phyloP scores from a whole-genome alignment of 2,888 invertebrate species.

The Diarsia mendica region DNA sequence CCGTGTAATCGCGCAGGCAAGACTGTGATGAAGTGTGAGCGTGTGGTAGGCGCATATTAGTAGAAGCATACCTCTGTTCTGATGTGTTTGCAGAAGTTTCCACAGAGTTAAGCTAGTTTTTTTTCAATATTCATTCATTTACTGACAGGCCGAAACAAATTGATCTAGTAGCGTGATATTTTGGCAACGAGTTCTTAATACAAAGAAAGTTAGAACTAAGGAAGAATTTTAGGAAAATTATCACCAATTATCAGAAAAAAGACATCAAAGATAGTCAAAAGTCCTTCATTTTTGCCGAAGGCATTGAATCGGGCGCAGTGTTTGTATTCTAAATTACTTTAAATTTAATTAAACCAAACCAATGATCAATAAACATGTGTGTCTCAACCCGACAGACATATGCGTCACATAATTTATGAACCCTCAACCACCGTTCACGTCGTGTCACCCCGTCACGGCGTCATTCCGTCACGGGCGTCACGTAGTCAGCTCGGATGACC shows the following conservation, averaged over 20 bases:
- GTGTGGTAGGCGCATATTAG: too few species aligned
- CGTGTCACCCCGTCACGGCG: conserved; percentile 49
- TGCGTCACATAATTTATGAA: conserved; percentile 66
- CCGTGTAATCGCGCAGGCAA: too few species aligned
- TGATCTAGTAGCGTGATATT: neutral
- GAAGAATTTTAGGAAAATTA: neutral
- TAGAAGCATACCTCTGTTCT: neutral
- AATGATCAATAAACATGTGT: conserved; percentile 25
- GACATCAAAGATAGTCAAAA: neutral
- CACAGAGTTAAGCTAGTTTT: neutral
- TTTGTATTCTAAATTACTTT: neutral
- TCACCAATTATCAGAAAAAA: neutral
- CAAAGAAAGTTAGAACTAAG: neutral
- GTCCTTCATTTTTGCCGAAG: neutral
- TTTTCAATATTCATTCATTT: neutral
- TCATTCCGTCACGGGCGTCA: conserved; percentile 51
- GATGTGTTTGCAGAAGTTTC: too few species aligned
- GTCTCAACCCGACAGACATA: conserved; percentile 43
- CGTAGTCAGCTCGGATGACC: conserved; percentile 69
- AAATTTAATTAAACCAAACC: neutral
- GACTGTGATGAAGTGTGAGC: too few species aligned
- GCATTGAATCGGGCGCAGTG: neutral
- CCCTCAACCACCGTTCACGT: conserved; percentile 40
- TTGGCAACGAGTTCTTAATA: neutral
- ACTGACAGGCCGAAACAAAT: neutral